Evolutionary conservation across 2,888 invertebrate genomes (phyloP).

Genomic region (Microctonus brassicae): DNA sequence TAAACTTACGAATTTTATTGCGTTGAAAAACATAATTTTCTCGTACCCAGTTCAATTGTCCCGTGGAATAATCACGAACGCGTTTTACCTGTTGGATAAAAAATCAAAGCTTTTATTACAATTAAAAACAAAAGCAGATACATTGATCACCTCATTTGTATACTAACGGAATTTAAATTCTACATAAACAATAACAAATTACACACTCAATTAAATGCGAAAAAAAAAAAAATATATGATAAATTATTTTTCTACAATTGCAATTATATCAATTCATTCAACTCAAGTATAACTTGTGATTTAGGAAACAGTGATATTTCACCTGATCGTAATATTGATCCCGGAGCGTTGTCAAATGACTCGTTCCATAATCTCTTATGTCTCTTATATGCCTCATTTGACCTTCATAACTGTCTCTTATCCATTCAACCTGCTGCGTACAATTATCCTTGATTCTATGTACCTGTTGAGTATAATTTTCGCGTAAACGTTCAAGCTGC

Average conservation of each 20-base stretch:
- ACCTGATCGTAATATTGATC: slow-evolving; percentile 96
- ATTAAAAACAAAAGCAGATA: not conserved
- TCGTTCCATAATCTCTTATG: slow-evolving; percentile 92
- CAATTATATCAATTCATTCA: no score
- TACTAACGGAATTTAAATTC: no score
- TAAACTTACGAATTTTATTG: slow-evolving; percentile 94
- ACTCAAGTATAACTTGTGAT: not conserved
- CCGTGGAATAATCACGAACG: slow-evolving; percentile 92
- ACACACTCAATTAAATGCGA: no score
- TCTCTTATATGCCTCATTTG: slow-evolving; percentile 90
- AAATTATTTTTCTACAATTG: no score
- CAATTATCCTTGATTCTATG: slow-evolving; percentile 94
- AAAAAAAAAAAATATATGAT: no score
- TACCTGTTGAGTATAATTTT: slow-evolving; percentile 94
- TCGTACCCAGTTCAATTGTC: slow-evolving; percentile 92
- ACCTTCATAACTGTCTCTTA: slow-evolving; percentile 89
- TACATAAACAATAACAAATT: no score
- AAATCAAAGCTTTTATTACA: slow-evolving; percentile 8
- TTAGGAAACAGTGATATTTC: slow-evolving; percentile 45
- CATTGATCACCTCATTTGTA: not conserved
- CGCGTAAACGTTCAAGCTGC: slow-evolving; percentile 88
- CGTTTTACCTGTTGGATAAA: slow-evolving; percentile 80
- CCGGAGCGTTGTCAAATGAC: slow-evolving; percentile 85
- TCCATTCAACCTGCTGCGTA: slow-evolving; percentile 93
- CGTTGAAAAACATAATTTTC: slow-evolving; percentile 97